Evolutionary conservation across 1,140 invertebrate species (phyloP).

Genomic region (Yoshiicerus persimilis): DNA sequence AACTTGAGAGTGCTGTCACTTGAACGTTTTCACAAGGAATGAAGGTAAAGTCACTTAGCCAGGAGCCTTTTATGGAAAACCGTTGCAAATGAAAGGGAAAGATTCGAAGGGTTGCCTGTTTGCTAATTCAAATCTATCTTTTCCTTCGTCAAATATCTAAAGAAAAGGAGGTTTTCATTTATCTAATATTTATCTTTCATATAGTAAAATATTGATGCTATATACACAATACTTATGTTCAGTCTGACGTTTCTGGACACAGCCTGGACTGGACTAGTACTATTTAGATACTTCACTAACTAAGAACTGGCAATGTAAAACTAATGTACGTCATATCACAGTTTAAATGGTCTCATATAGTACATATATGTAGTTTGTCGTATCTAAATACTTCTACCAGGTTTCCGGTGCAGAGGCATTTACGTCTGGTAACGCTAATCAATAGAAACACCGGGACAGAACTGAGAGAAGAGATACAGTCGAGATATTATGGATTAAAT

Average conservation of each 20-base stretch:
- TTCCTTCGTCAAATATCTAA: neutral
- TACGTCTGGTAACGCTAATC: neutral
- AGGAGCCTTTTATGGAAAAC: neutral
- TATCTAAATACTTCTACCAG: neutral
- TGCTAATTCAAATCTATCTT: neutral
- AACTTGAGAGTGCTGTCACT: neutral
- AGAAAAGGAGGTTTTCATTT: neutral
- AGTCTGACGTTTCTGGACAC: neutral
- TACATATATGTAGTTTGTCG: neutral
- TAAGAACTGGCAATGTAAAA: neutral
- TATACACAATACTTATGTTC: neutral
- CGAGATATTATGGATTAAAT: neutral
- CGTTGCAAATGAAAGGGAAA: neutral
- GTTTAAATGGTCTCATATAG: neutral
- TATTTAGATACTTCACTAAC: neutral
- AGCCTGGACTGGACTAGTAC: neutral
- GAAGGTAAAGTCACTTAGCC: neutral
- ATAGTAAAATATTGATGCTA: neutral
- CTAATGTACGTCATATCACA: neutral
- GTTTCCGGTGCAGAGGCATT: neutral
- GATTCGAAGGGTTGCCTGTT: neutral
- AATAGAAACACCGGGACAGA: neutral
- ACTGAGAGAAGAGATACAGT: neutral
- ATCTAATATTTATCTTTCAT: neutral
- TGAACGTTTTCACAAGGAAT: neutral